Conservation (phyloP, 2,888 invertebrate species). For the Malthinus seriepunctatus region DNA sequence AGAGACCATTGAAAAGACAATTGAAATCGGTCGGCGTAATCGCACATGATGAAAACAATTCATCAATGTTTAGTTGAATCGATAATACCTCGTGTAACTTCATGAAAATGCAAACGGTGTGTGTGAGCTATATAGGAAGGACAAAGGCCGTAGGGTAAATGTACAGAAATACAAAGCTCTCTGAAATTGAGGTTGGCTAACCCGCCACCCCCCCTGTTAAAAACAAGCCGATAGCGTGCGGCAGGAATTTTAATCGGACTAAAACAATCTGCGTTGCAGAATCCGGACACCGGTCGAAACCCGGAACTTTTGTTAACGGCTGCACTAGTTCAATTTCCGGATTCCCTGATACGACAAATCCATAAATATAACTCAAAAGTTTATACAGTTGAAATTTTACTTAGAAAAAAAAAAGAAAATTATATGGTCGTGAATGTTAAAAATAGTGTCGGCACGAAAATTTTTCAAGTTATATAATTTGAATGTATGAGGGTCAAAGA, state of each 20-base stretch:
- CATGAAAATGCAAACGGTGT: slow-evolving; percentile 49
- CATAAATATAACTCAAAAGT: slow-evolving; percentile 21
- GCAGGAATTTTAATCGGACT: slow-evolving; percentile 55
- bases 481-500: slow-evolving; percentile 16
- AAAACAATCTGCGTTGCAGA: slow-evolving; percentile 53
- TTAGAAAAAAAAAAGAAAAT: too few relatives aligned
- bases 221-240: slow-evolving; percentile 44
- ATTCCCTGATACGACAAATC: slow-evolving; percentile 17
- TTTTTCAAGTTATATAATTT: too few relatives aligned
- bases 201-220: slow-evolving; percentile 15
- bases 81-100: slow-evolving; percentile 44
- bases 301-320: slow-evolving; percentile 50
- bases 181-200: slow-evolving; percentile 26
- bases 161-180: slow-evolving; percentile 40
- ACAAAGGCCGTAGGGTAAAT: slow-evolving; percentile 29
- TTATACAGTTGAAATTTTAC: neutral
- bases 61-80: slow-evolving; percentile 51
- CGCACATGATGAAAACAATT: slow-evolving; percentile 58
- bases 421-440: too few relatives aligned
- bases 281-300: slow-evolving; percentile 46
- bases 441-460: too few relatives aligned
- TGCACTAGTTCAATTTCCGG: slow-evolving; percentile 48
- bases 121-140: slow-evolving; percentile 24
- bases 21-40: slow-evolving; percentile 56
- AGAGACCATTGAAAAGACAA: slow-evolving; percentile 56